Conservation (phyloP, 2,113 vertebrate genomes). For the Solea solea region DNA sequence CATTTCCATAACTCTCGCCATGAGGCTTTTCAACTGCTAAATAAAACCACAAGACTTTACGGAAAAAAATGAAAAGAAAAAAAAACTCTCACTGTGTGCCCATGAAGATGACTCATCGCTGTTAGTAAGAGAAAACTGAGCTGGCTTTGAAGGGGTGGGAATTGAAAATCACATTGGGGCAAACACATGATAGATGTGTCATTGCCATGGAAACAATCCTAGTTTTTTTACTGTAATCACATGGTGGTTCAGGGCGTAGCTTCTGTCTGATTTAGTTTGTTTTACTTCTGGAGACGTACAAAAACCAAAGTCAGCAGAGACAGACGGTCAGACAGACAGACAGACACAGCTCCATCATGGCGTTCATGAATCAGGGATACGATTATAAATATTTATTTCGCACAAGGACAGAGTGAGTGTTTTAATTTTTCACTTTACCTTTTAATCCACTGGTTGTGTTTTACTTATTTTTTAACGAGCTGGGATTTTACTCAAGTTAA, state of each 20-base stretch:
- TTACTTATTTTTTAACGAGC: no score
- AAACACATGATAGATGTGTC: constrained; percentile 44
- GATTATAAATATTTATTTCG: constrained; percentile 59
- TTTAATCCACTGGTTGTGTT: neutral
- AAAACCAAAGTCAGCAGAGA: no score
- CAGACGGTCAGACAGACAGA: no score
- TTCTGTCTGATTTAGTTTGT: neutral
- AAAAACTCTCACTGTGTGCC: constrained; percentile 12
- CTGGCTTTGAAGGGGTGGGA: constrained; percentile 30
- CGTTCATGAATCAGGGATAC: constrained; percentile 78
- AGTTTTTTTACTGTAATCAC: constrained; percentile 38
- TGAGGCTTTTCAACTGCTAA: neutral
- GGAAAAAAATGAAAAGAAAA: neutral
- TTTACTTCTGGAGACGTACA: neutral
- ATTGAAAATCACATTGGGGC: constrained; percentile 1
- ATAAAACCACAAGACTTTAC: constrained; percentile 6
- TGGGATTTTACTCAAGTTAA: no score
- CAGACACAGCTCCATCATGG: constrained; percentile 60
- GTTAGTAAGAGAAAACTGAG: constrained; percentile 12
- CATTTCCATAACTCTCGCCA: constrained; percentile 27
- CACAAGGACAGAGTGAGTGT: constrained; percentile 67
- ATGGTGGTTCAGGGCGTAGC: constrained; percentile 47
- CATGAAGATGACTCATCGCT: constrained; percentile 55
- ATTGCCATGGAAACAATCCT: constrained; percentile 21
- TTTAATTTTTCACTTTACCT: no score